Evolutionary conservation across 2,113 vertebrate genomes (phyloP).

Genomic region (Salvelinus alpinus): DNA sequence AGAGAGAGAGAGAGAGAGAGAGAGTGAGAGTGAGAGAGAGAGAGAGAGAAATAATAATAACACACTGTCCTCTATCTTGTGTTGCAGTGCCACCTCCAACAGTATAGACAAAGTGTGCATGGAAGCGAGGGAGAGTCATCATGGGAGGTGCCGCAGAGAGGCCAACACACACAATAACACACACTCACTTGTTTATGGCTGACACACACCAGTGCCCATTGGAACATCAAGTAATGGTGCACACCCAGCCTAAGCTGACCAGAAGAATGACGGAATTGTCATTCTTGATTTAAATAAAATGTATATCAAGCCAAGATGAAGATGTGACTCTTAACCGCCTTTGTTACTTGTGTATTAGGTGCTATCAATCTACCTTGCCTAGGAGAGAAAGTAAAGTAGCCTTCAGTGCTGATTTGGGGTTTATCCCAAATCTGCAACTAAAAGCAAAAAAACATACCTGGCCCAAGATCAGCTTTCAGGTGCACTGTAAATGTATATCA

Average conservation of each 20-base stretch:
- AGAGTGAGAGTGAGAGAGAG: too few species aligned
- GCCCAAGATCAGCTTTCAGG: neutral
- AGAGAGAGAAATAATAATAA: too few species aligned
- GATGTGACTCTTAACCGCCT: neutral
- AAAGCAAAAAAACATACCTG: neutral
- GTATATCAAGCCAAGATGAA: neutral
- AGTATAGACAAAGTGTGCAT: slow-evolving; percentile 56
- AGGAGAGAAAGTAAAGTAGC: neutral
- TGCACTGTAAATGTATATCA: neutral
- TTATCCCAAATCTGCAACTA: neutral
- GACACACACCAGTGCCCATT: neutral
- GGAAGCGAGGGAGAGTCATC: slow-evolving; percentile 6
- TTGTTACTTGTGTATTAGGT: neutral
- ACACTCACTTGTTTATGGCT: slow-evolving; percentile 16
- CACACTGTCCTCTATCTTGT: neutral
- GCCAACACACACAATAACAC: neutral
- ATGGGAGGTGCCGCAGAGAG: slow-evolving; percentile 11
- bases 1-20: too few species aligned
- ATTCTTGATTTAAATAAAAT: neutral
- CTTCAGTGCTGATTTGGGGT: neutral
- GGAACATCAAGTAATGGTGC: neutral
- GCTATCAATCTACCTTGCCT: neutral
- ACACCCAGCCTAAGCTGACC: neutral
- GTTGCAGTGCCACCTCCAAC: slow-evolving; percentile 72
- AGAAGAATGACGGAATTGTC: neutral